Base-by-base conservation (phyloP, 2,797 vertebrate genomes). In the Gymnocypris eckloni region DNA sequence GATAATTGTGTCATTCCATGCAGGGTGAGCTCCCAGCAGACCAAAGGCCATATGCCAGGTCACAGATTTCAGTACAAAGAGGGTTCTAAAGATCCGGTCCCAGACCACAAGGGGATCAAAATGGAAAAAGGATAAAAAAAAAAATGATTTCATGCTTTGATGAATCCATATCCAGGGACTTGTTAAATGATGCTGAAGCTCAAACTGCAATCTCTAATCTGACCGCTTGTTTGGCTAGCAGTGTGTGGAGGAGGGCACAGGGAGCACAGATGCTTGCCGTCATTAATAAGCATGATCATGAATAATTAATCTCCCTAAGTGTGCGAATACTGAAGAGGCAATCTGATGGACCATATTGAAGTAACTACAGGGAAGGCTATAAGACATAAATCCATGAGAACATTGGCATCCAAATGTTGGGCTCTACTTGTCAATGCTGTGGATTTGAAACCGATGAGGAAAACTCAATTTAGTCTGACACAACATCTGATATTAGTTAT, bases 241-340 rank as follows among this genome's bases (percentile, higher is more conserved):
- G 54, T 64, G 79, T 45, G 75, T 73, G 73, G 79, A 52, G 86
- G 84, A 89, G 79, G 88, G 89, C 88, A 91, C 87, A 61, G 81
- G 90, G 89, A 91, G 87, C 89, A 90, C 90, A 92, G 87, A 89
- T 90, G 93, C 92, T 93, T 91, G 89, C 91, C 89, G 91, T 92
- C 94, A 95, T 94, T 94, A 95, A 95, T 95, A 95, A 95, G 94
- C 94, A 94, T 94, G 91, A 93, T 94, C 94, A 94, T 95, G 92
- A 95, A 95, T 94, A 90, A 94, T 95, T 95, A 92, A 95, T 94
- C 85, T 83, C 64, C 50, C 86, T 91, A 93, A 93, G 92, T 69
- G 71, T 91, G 91, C 73, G 72, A 88, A 89, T 91, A 92, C 82
- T 81, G 88, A 87, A 70, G 86, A 79, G 48, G 70, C 77, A 86